A percentile compares a stretch with the other conserved stretches of the same genome.
Conservation (phyloP, 2,888 invertebrate genomes). For the Tinea trinotella region DNA sequence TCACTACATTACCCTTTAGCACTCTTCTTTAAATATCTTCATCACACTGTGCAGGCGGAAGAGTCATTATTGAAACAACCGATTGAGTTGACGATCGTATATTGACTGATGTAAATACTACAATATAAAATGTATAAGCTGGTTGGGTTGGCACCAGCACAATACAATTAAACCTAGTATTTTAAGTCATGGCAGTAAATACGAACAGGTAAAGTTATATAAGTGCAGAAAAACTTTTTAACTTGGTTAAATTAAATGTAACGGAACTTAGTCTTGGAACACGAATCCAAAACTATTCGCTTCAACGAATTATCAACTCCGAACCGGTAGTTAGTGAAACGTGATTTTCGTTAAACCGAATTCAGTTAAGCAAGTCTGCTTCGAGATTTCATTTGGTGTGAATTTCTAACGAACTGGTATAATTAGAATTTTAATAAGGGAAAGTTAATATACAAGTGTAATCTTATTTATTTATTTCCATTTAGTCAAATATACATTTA, state of each 20-base stretch:
- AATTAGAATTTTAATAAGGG: neutral
- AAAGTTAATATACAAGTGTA: too few relatives aligned
- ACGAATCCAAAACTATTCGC: constrained; percentile 5
- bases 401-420: neutral
- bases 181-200: neutral
- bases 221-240: constrained; percentile 1
- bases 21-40: too few relatives aligned
- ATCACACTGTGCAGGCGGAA: too few relatives aligned
- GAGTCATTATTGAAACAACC: too few relatives aligned
- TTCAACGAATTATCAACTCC: constrained; percentile 19
- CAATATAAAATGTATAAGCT: too few relatives aligned
- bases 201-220: neutral
- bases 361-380: neutral
- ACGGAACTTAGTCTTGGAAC: constrained; percentile 1
- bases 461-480: too few relatives aligned
- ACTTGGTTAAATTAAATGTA: constrained; percentile 7
- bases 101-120: too few relatives aligned
- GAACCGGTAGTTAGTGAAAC: constrained; percentile 18
- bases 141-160: too few relatives aligned
- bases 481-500: neutral
- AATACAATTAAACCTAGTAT: too few relatives aligned
- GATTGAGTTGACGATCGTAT: too few relatives aligned
- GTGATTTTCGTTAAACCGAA: constrained; percentile 16
- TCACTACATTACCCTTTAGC: too few relatives aligned
- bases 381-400: constrained; percentile 5